Base-by-base conservation (phyloP, 2,888 invertebrate species). In the Oligia latruncula region DNA sequence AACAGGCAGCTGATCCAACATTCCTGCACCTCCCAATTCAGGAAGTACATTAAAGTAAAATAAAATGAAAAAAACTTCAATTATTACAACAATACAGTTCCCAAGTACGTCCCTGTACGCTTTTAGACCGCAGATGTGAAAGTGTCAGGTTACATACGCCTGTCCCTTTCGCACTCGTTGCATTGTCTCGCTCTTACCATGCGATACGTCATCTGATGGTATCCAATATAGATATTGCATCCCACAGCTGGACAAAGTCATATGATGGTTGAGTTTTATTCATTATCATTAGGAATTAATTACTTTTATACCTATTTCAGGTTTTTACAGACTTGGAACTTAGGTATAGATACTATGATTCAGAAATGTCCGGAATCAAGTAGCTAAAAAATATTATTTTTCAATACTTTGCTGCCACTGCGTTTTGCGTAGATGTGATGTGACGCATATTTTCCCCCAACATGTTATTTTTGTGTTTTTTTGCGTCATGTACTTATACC, bases 51-150 rank as follows among this genome's bases (percentile, higher is more conserved):
- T 83, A 83, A 81, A 74, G 64, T 23, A 55, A 80, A 68, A 68
- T 15, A 74, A 58, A 77, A 15, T 13, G 55, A 76, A 80, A 81
- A 29, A 78, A 80, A 70, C 0, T 20, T 13, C 85, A 90, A 90
- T 90, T 87, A 88, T 90, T 89, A 90, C 88, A 90, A 90, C 88
- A 91, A 91, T 89, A 80, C 77, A 82, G 82, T 84, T 83, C 83
- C 91, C 83, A 84, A 93, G 88, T 93, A 76, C 94, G 90, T 88
- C 93, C 92, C 95, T 95, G 95, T 90, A 85, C 91, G 93, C 95
- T 95, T 96, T 95, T 94, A 95, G 94, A 92, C 91, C 94, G 95
- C 96, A 96, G 96, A 96, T 96, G 96, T 95, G 93, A 90, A 88
- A 94, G 95, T 96, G 90, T 96, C 95, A 71, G 88, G 93, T 96